phyloP scores from a whole-genome alignment of 2,113 vertebrate species.

The Apteryx owenii region DNA sequence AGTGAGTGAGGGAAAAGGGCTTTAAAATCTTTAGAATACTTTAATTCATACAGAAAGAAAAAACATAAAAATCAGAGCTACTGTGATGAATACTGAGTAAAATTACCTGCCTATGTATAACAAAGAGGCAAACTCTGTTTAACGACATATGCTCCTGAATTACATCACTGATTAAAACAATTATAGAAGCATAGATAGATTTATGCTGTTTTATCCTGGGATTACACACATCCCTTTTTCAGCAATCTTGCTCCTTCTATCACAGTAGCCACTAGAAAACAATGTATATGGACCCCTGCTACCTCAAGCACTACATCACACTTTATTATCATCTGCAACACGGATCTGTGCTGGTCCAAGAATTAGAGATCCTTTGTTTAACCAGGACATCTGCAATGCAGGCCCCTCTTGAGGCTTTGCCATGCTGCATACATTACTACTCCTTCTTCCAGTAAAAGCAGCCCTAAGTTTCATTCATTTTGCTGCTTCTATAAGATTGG shows the following conservation, averaged over 20 bases:
- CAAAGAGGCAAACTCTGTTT: neutral
- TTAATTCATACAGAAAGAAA: neutral
- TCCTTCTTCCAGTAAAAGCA: neutral
- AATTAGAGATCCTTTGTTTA: neutral
- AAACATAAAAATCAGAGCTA: neutral
- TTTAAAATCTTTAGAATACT: neutral
- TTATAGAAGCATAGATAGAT: neutral
- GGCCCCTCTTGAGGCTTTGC: neutral
- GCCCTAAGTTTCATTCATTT: neutral
- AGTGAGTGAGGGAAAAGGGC: neutral
- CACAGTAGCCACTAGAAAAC: neutral
- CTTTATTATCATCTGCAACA: neutral
- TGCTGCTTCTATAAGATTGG: neutral
- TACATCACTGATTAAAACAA: neutral
- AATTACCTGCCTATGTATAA: neutral
- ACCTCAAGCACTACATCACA: neutral
- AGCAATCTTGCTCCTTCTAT: neutral
- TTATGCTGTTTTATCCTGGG: neutral
- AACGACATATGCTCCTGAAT: neutral
- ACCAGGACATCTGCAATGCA: neutral
- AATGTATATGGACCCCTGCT: neutral
- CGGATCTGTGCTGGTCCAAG: neutral
- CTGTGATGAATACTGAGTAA: neutral
- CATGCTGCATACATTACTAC: rapidly evolving
- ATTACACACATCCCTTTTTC: neutral